A percentile compares a stretch with the other conserved stretches of the same genome.
phyloP scores from a whole-genome alignment of 2,888 invertebrate species.

The Platycheirus albimanus region DNA sequence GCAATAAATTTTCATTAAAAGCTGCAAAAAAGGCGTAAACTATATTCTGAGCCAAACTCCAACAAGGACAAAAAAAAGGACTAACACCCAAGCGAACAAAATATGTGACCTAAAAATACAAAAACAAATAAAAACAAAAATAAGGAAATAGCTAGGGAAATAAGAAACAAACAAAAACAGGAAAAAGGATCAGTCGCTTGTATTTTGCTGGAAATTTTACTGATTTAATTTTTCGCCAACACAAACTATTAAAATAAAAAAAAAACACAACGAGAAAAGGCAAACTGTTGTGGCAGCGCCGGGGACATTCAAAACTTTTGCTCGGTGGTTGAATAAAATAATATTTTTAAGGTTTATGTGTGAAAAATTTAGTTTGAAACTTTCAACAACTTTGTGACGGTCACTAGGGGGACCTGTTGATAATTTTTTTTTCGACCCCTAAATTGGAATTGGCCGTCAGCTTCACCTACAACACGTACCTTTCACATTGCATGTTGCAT shows the following conservation, averaged over 20 bases:
- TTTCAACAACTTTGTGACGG: slow-evolving; percentile 31
- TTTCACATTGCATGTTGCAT: slow-evolving; percentile 7
- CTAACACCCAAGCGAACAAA: slow-evolving; percentile 21
- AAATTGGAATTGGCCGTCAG: slow-evolving; percentile 21
- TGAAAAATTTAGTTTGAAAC: slow-evolving; percentile 58
- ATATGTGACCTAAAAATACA: slow-evolving; percentile 54
- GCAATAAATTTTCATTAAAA: slow-evolving; percentile 56
- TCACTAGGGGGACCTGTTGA: slow-evolving; percentile 54
- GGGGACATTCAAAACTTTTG: slow-evolving; percentile 46
- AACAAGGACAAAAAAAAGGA: not conserved
- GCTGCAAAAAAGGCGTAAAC: slow-evolving; percentile 21
- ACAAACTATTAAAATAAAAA: not conserved
- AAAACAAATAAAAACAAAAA: slow-evolving; percentile 21
- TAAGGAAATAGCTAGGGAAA: not conserved
- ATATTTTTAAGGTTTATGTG: slow-evolving; percentile 18
- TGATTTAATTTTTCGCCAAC: slow-evolving; percentile 47
- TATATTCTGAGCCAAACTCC: not conserved
- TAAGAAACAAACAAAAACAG: slow-evolving; percentile 27
- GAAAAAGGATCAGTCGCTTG: slow-evolving; percentile 37
- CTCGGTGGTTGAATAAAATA: slow-evolving; percentile 6
- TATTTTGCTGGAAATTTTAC: slow-evolving; percentile 27
- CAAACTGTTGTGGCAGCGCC: too few species aligned
- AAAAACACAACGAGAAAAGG: not conserved
- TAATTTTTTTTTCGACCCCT: slow-evolving; percentile 31
- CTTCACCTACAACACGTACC: not conserved